Evolutionary conservation across 2,888 invertebrate genomes (phyloP).

Genomic region (Psylliodes chrysocephalus): DNA sequence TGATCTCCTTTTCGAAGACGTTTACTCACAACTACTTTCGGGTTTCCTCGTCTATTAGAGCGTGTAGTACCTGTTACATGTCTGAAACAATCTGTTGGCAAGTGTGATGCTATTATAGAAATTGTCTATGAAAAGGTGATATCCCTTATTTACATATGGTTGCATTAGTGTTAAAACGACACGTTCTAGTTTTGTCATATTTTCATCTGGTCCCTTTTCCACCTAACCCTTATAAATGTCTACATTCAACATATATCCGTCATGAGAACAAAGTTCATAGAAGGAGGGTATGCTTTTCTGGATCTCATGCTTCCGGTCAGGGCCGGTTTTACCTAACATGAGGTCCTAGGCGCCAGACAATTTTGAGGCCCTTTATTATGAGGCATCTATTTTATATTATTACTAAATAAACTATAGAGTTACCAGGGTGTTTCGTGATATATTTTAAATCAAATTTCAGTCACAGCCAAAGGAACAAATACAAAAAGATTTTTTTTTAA

Average conservation of each 20-base stretch:
- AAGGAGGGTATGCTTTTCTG: too few species aligned
- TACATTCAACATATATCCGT: constrained; percentile 36
- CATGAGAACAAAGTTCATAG: constrained; percentile 2
- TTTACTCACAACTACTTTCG: constrained; percentile 22
- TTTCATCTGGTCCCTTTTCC: not conserved
- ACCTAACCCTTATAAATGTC: constrained; percentile 24
- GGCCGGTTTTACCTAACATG: too few species aligned
- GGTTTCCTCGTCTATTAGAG: constrained; percentile 44
- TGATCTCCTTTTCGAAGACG: constrained; percentile 33
- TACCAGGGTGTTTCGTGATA: too few species aligned
- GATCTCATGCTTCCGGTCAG: too few species aligned
- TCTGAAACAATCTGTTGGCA: constrained; percentile 40
- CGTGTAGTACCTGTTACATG: constrained; percentile 46
- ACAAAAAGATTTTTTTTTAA: too few species aligned
- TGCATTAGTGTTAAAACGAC: not conserved
- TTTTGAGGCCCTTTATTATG: too few species aligned
- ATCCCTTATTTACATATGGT: constrained; percentile 3
- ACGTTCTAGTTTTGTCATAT: not conserved
- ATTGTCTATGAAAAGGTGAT: constrained; percentile 49
- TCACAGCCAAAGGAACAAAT: too few species aligned
- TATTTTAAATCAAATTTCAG: too few species aligned
- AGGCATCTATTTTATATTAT: too few species aligned
- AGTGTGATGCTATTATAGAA: constrained; percentile 31
- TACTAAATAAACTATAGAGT: too few species aligned
- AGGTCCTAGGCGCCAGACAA: too few species aligned